phyloP scores from a whole-genome alignment of 2,113 vertebrate genomes.

The Gopherus flavomarginatus region DNA sequence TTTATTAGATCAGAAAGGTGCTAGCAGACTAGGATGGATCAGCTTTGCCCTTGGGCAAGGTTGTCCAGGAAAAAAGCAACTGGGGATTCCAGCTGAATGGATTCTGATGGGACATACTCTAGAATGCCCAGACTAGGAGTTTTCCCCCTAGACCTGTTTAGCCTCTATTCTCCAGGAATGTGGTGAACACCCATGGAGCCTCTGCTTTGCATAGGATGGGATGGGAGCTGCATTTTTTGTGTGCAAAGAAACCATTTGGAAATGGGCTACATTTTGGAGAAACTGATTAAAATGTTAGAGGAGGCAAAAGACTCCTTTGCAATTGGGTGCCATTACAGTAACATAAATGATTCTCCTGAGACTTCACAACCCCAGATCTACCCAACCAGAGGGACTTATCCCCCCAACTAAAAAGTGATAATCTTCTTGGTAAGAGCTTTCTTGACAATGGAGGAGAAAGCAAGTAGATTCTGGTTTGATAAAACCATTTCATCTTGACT shows the following conservation, averaged over 20 bases:
- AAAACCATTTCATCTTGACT: not conserved
- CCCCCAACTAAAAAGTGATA: not conserved
- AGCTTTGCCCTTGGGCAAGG: not conserved
- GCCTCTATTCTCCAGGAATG: fast-evolving
- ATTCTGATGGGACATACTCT: fast-evolving
- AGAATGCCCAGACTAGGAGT: fast-evolving
- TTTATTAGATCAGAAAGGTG: not conserved
- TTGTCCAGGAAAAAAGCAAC: not conserved
- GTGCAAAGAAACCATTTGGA: fast-evolving
- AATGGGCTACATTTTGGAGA: fast-evolving
- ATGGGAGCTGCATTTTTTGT: fast-evolving
- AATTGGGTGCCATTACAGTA: fast-evolving
- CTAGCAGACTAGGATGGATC: not conserved
- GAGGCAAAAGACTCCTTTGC: not conserved
- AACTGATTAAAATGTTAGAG: fast-evolving
- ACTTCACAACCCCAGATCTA: not conserved
- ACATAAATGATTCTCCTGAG: fast-evolving
- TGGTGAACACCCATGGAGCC: fast-evolving
- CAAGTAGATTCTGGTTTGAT: fast-evolving
- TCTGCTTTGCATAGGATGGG: fast-evolving
- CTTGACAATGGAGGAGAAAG: fast-evolving
- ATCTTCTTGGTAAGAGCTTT: fast-evolving
- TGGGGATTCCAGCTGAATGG: not conserved
- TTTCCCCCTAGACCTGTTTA: fast-evolving
- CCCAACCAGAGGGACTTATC: not conserved